A percentile compares a stretch with the other conserved stretches of the same genome.
These are phyloP conservation scores for Dermolepida albohirtum DNA, from an alignment of 2,888 invertebrate genomes.

Conservation along the genomic window DNA sequence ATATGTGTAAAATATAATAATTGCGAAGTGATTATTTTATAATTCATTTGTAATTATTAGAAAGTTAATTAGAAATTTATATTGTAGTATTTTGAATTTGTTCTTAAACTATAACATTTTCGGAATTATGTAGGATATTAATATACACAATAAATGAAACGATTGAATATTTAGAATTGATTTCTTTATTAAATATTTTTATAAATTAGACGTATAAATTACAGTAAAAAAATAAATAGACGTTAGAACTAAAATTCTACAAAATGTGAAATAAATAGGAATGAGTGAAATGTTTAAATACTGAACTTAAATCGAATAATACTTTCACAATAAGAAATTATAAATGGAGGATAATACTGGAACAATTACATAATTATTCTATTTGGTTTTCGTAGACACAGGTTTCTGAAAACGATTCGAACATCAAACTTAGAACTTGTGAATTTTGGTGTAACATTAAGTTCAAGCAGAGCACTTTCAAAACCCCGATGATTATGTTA, in stretches of 20 bases:
- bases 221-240: slow-evolving; percentile 32
- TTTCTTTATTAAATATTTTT: slow-evolving; percentile 23
- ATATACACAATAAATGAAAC: neutral
- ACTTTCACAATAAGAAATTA: slow-evolving; percentile 24
- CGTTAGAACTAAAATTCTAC: slow-evolving; percentile 18
- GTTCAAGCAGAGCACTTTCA: neutral
- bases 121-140: neutral
- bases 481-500: neutral
- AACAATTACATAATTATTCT: neutral
- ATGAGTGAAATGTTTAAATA: slow-evolving; percentile 28
- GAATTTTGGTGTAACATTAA: neutral
- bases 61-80: no score
- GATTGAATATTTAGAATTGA: neutral
- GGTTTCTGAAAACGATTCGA: neutral
- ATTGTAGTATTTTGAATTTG: no score
- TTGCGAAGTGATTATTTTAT: no score
- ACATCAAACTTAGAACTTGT: neutral
- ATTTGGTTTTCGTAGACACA: slow-evolving; percentile 1
- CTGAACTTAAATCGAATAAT: slow-evolving; percentile 38
- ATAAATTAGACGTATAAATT: slow-evolving; percentile 28
- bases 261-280: slow-evolving; percentile 32
- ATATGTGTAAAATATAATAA: no score
- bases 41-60: no score
- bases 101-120: neutral
- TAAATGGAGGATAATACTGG: slow-evolving; percentile 3